These are phyloP conservation scores for Dolichotis patagonum DNA, from an alignment of 2,113 vertebrate species.

Conservation along the genomic window DNA sequence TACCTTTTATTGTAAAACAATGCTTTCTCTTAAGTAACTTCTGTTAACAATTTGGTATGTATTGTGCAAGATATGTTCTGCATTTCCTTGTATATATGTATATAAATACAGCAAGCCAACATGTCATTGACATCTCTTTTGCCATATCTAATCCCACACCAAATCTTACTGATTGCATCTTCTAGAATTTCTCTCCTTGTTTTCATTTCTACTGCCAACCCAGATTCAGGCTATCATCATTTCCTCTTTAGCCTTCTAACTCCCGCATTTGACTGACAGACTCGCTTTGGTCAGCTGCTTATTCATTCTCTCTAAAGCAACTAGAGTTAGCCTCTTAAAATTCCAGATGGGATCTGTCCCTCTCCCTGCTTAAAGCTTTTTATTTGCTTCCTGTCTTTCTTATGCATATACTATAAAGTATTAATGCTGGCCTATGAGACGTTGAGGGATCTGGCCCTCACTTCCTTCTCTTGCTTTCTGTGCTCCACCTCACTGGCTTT, in stretches of 20 bases:
- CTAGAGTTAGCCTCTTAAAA: conserved; percentile 8
- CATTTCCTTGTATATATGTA: neutral
- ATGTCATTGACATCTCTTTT: conserved; percentile 7
- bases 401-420: neutral
- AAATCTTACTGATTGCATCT: conserved; percentile 42
- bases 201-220: neutral
- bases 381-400: neutral
- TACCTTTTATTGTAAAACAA: conserved; percentile 45
- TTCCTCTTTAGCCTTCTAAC: neutral
- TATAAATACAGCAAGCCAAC: conserved; percentile 57
- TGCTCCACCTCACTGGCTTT: neutral
- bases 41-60: neutral
- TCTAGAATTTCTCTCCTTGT: neutral
- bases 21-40: neutral
- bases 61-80: neutral
- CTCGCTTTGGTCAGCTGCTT: neutral
- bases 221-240: neutral
- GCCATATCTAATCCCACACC: neutral
- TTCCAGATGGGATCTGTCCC: neutral
- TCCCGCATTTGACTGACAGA: neutral
- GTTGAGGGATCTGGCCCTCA: neutral
- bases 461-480: neutral
- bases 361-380: conserved; percentile 22
- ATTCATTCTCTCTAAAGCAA: neutral
- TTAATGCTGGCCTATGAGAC: neutral